These are phyloP conservation scores for Blomia tropicalis DNA, from an alignment of 2,888 invertebrate genomes.

Conservation along the genomic window DNA sequence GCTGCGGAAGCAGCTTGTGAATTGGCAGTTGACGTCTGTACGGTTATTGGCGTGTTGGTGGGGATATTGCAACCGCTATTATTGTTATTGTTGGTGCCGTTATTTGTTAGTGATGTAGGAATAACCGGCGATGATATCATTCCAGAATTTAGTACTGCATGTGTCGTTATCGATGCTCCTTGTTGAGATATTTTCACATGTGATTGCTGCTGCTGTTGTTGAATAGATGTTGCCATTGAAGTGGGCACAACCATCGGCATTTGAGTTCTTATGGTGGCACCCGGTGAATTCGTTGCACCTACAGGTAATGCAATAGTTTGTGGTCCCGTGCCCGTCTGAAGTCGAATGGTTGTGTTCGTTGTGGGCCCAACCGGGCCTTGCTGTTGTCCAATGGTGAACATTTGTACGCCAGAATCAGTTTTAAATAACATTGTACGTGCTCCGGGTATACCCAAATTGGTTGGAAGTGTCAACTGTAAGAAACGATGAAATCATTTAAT, in stretches of 20 bases:
- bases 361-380: neutral
- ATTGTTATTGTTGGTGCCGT: no score
- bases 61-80: no score
- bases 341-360: neutral
- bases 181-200: neutral
- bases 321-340: neutral
- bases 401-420: neutral
- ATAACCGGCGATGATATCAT: neutral
- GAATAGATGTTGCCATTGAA: neutral
- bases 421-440: neutral
- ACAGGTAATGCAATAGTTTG: neutral
- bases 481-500: no score
- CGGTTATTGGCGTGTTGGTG: constrained; percentile 24
- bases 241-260: neutral
- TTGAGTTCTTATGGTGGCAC: constrained; percentile 1
- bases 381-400: neutral
- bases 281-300: neutral
- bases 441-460: neutral
- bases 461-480: neutral
- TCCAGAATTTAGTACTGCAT: neutral
- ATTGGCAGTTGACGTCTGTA: constrained; percentile 26
- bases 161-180: neutral
- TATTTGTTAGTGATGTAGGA: no score
- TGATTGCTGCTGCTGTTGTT: constrained; percentile 7
- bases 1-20: constrained; percentile 25